Conservation (phyloP, 1,140 invertebrate species). For the Bilobella aurantiaca region DNA sequence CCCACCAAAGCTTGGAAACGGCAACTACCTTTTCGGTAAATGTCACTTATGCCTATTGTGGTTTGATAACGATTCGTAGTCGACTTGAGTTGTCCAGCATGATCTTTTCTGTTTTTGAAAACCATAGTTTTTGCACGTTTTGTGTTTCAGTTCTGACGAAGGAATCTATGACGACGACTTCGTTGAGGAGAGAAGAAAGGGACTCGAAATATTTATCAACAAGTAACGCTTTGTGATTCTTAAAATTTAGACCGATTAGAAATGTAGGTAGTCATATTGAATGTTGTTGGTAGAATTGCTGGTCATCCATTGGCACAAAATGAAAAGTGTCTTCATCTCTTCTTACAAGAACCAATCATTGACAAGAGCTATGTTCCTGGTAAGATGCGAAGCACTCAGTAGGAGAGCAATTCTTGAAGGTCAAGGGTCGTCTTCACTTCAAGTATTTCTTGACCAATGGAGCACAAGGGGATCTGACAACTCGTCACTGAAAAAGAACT, state of each 20-base stretch:
- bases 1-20: constrained; percentile 97
- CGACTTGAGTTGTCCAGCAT: too few relatives aligned
- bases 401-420: too few relatives aligned
- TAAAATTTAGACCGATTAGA: too few relatives aligned
- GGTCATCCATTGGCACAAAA: constrained; percentile 99
- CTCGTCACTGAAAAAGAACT: too few relatives aligned
- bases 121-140: not conserved
- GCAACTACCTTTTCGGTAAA: constrained; percentile 77
- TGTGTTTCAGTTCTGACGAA: constrained; percentile 67
- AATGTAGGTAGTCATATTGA: too few relatives aligned
- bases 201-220: constrained; percentile 95
- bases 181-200: constrained; percentile 94
- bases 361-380: constrained; percentile 99
- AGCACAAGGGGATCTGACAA: too few relatives aligned
- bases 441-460: too few relatives aligned
- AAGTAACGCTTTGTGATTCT: constrained; percentile 56
- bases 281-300: constrained; percentile 68
- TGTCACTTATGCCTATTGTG: not conserved
- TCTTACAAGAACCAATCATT: constrained; percentile 91
- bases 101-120: too few relatives aligned
- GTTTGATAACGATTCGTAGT: too few relatives aligned
- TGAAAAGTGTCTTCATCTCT: constrained; percentile 98
- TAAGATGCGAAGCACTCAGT: constrained; percentile 84
- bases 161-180: constrained; percentile 99
- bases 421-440: too few relatives aligned